Evolutionary conservation across 2,797 vertebrate genomes (phyloP), one percentile per base, ranked within the genome.

Genomic region (Paedocypris micromegethes): DNA sequence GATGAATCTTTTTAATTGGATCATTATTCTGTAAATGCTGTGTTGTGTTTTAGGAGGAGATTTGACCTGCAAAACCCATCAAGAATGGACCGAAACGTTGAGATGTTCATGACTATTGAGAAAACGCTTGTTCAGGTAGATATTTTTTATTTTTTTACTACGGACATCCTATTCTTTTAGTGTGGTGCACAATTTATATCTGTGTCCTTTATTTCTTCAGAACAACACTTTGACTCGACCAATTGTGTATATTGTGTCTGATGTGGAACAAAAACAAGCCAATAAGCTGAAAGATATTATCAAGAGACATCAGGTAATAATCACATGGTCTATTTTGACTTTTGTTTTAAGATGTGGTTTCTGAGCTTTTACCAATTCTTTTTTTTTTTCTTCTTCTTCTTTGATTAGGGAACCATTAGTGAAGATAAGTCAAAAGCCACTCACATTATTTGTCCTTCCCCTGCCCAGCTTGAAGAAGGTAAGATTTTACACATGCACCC

Each of bases 31-130:
- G 38, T 42, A 42, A 5, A 3, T 9, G 46, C 5, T 71, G 0
- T 42, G 8, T 73, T 0, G 57, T 40, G 70, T 65, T 55, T 6
- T 78, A 98, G 97, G 97, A 86, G 96, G 50, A 86, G 97, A 69
- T 99, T 99, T 77, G 96, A 99, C 84, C 85, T 99, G 66, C 97
- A 98, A 86, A 99, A 98, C 76, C 97, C 97, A 0, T 98, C 97
- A 2, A 85, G 97, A 5, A 99, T 99, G 97, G 97, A 99, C 84
- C 91, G 97, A 3, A 99, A 99, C 0, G 95, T 99, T 79, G 97
- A 99, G 86, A 98, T 99, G 97, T 99, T 99, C 77, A 89, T 99
- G 87, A 98, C 92, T 70, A 95, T 99, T n/a, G 97, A 99, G 84
- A 99, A 98, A 80, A 94, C 95, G 5, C 83, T 99, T 73, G 93